Base-by-base conservation (phyloP, 2,113 vertebrate species). In the Xenotilapia leptura region DNA sequence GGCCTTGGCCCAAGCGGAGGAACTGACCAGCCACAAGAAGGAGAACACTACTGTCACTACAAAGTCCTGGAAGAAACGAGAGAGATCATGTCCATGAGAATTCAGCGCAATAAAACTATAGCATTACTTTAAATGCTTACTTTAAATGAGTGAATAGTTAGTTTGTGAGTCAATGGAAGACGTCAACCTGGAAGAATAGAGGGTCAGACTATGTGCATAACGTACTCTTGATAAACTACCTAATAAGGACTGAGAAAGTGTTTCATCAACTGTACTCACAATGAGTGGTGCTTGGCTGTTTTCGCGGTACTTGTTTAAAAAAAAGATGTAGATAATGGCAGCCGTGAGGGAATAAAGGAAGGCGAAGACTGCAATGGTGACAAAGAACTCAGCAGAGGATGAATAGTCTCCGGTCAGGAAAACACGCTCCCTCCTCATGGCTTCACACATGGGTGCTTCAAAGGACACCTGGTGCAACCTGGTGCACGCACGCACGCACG, bases 1-100 rank as follows among this genome's bases (percentile, higher is more conserved):
- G 90, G 98, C 99, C 95, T 99, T 99, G 9, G 98, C 98, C 99
- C 99, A 99, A 80, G 98, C 98, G 12, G 99, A 99, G 5, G 99
- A 99, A 81, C 99, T 95, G 93, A 99, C 98, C 92, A 99, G 95
- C 99, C 99, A 99, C 97, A 99, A 94, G 96, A 99, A 99, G 2
- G 98, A 99, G 96, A 99, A 99, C 83, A 98, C 97, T 86, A 99
- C 98, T 0, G 98, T 99, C 95, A 99, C 96, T 51, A 99, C 95
- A 94, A 99, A 99, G 94, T 99, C 99, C 99, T 99, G 94, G 19
- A 15, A 70, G 13, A 86, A 58, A 58, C 2, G 5, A 88, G 87
- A 79, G 55, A 95, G 9, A 80, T 90, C 70, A 53, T 5, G 6
- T 60, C 7, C 5, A 13, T 13, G 15, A 49, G 79, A n/a, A 49